Evolutionary conservation across 2,888 invertebrate species (phyloP).

Genomic region (Synergus laeviventris): DNA sequence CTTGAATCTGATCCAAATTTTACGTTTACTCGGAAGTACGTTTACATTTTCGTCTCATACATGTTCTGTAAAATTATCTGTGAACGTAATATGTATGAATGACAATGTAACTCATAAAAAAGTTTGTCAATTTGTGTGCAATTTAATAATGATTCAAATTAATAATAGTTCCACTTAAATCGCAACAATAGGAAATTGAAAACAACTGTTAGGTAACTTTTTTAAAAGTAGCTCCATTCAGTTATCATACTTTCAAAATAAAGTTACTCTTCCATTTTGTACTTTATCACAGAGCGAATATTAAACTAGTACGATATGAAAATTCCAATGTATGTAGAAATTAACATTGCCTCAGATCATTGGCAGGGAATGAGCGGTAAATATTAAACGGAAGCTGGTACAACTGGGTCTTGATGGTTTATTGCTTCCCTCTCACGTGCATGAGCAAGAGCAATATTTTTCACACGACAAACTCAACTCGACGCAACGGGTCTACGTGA

Average conservation of each 20-base stretch:
- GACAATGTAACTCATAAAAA: neutral
- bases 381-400: neutral
- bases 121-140: neutral
- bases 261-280: too few relatives aligned
- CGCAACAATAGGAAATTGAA: too few relatives aligned
- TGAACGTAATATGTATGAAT: neutral
- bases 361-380: neutral
- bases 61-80: neutral
- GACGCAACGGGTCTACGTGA: slow-evolving; percentile 2
- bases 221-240: too few relatives aligned
- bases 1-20: slow-evolving; percentile 34
- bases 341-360: neutral
- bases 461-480: slow-evolving; percentile 1
- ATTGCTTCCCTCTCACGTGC: neutral
- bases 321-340: neutral
- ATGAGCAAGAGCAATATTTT: neutral
- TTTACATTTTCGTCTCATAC: slow-evolving; percentile 2
- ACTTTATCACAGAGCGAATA: too few relatives aligned
- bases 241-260: too few relatives aligned
- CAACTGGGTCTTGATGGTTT: neutral
- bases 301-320: too few relatives aligned
- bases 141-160: neutral
- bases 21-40: slow-evolving; percentile 26
- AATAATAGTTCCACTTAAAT: neutral
- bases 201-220: too few relatives aligned